Percentiles rank a stretch among this genome's conserved stretches.
phyloP scores from a whole-genome alignment of 2,113 vertebrate species.

The Ascaphus truei region DNA sequence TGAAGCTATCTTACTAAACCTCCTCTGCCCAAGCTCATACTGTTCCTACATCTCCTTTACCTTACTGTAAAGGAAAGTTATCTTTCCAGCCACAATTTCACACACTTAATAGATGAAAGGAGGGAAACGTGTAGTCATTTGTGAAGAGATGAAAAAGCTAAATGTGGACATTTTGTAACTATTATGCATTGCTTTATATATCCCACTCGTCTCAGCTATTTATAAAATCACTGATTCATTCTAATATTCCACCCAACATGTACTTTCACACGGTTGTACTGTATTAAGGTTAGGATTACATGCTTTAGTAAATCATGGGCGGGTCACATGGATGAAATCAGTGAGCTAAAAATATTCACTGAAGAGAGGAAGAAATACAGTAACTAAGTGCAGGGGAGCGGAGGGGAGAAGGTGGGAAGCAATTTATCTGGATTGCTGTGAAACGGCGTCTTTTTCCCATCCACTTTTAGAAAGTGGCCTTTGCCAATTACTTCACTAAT shows the following conservation, averaged over 20 bases:
- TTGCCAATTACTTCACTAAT: neutral
- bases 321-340: conserved; percentile 8
- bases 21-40: too few relatives aligned
- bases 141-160: neutral
- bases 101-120: neutral
- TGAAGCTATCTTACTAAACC: too few relatives aligned
- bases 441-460: conserved; percentile 30
- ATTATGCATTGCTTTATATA: neutral
- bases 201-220: neutral
- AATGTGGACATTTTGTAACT: neutral
- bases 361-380: neutral
- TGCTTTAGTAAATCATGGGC: neutral
- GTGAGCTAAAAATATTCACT: conserved; percentile 9
- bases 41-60: neutral
- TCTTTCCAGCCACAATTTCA: too few relatives aligned
- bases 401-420: conserved; percentile 22
- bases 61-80: neutral
- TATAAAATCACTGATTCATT: neutral
- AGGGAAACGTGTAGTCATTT: neutral
- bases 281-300: neutral
- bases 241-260: neutral
- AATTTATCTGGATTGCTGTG: conserved; percentile 21
- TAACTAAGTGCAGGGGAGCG: neutral
- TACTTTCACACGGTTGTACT: neutral
- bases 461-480: neutral